phyloP scores from a whole-genome alignment of 2,113 vertebrate species.

The Ceyx cyanopectus region DNA sequence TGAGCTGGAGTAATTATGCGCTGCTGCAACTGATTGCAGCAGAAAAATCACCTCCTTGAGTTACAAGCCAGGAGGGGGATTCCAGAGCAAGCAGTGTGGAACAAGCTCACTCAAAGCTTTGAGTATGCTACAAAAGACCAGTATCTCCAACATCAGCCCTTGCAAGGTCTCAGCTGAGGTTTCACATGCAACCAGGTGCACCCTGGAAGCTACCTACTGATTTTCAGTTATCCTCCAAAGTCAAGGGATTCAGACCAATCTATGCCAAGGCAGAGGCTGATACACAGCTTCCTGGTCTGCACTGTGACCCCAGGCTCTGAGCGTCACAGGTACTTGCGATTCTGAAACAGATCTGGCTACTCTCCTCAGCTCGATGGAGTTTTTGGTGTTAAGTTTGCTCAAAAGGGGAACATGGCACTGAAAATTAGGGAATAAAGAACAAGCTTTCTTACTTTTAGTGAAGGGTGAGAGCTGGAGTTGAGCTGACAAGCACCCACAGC shows the following conservation, averaged over 20 bases:
- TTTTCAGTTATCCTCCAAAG: not conserved
- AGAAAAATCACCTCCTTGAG: not conserved
- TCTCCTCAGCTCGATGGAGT: not conserved
- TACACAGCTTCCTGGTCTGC: not conserved
- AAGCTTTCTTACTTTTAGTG: not conserved
- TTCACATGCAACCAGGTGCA: not conserved
- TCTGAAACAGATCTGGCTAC: not conserved
- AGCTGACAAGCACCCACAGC: not conserved
- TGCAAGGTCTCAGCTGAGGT: not conserved
- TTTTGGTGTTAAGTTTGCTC: not conserved
- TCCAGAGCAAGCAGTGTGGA: not conserved
- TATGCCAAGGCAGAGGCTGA: not conserved
- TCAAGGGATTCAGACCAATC: not conserved
- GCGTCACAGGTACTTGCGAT: not conserved
- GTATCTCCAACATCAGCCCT: accelerated
- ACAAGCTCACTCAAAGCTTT: not conserved
- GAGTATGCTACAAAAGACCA: not conserved
- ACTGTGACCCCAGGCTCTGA: not conserved
- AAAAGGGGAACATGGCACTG: not conserved
- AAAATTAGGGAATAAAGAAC: not conserved
- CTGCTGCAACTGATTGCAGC: not conserved
- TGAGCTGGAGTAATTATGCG: not conserved
- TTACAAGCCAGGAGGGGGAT: not conserved
- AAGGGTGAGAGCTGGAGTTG: not conserved
- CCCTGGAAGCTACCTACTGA: not conserved